phyloP scores from a whole-genome alignment of 2,888 invertebrate species.

The Epiblema foenella region DNA sequence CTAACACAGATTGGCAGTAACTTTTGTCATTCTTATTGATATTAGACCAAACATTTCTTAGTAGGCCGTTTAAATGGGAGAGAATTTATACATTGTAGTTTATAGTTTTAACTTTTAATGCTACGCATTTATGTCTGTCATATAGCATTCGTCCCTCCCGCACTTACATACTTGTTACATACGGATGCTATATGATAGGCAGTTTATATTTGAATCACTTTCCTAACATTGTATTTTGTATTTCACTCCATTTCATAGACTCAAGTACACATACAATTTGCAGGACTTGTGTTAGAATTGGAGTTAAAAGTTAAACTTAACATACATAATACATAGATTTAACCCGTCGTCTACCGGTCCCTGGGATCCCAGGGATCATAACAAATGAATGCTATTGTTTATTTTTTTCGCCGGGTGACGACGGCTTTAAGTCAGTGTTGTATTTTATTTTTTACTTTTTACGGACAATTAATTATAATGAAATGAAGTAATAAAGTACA shows the following conservation, averaged over 20 bases:
- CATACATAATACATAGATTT: too few species aligned
- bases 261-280: not conserved
- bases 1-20: not conserved
- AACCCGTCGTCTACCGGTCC: too few species aligned
- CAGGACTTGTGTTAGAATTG: not conserved
- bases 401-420: too few species aligned
- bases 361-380: too few species aligned
- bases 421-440: not conserved
- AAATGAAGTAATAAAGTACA: slow-evolving; percentile 2
- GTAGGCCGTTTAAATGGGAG: slow-evolving; percentile 11
- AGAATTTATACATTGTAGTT: not conserved
- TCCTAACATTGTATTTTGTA: too few species aligned
- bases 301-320: not conserved
- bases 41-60: slow-evolving; percentile 7
- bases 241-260: too few species aligned
- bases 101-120: not conserved
- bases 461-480: slow-evolving; percentile 1
- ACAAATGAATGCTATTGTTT: too few species aligned
- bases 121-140: too few species aligned
- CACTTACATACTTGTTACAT: not conserved
- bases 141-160: too few species aligned
- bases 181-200: not conserved
- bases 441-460: slow-evolving; percentile 21
- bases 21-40: not conserved
- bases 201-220: too few species aligned